These are phyloP conservation scores for Sceloporus tristichus DNA, from an alignment of 2,113 vertebrate species.

Conservation along the genomic window DNA sequence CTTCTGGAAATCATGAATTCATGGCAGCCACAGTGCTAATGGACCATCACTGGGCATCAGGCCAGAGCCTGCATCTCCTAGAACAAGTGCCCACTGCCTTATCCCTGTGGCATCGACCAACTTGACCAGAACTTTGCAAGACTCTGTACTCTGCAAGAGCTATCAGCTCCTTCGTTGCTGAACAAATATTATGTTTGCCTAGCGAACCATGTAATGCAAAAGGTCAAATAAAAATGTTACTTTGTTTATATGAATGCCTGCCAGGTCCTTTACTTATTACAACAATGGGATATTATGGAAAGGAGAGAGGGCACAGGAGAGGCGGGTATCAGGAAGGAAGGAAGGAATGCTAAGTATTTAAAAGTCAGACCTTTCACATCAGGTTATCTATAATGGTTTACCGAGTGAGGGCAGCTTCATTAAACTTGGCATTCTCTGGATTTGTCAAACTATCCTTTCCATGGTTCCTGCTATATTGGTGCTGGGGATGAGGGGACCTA, in stretches of 20 bases:
- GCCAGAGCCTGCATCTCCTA: neutral
- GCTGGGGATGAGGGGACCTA: no score
- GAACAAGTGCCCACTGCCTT: neutral
- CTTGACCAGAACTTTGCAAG: neutral
- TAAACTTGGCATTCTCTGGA: no score
- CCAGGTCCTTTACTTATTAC: neutral
- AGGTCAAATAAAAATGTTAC: conserved; percentile 38
- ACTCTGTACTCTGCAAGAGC: neutral
- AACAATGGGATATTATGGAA: neutral
- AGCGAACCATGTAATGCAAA: conserved; percentile 5
- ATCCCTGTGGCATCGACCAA: neutral
- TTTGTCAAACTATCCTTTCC: no score
- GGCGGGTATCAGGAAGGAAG: neutral
- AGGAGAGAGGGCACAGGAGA: neutral
- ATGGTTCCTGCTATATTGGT: no score
- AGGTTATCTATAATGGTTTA: no score
- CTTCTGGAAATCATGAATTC: neutral
- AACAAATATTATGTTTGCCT: conserved; percentile 21
- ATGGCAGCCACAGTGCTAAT: neutral
- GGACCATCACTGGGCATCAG: neutral
- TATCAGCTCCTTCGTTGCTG: conserved; percentile 2
- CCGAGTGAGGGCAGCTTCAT: no score
- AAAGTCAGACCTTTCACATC: no score
- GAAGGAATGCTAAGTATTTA: neutral
- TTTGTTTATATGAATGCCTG: conserved; percentile 23